These are phyloP conservation scores for Cotesia vestalis DNA, from an alignment of 1,140 invertebrate genomes.

Conservation along the genomic window DNA sequence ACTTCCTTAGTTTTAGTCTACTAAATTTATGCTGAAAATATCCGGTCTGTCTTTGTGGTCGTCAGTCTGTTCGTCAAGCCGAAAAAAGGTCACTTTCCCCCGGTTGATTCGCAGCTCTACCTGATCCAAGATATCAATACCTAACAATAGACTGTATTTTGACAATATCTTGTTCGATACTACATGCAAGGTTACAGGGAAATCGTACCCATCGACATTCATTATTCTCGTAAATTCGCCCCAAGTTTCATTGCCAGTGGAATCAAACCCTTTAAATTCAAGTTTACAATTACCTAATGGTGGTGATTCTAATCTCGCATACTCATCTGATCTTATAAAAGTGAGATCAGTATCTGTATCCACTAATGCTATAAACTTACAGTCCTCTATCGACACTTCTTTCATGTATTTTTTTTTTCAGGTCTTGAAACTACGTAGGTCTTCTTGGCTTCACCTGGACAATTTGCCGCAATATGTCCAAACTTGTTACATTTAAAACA, in stretches of 20 bases:
- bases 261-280: conserved; percentile 31
- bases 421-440: conserved; percentile 1
- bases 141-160: conserved; percentile 20
- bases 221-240: conserved; percentile 18
- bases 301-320: conserved; percentile 27
- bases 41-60: not conserved
- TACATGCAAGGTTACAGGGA: conserved; percentile 19
- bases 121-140: conserved; percentile 26
- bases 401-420: not conserved
- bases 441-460: not conserved
- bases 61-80: conserved; percentile 3
- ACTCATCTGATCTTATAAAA: conserved; percentile 33
- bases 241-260: conserved; percentile 23
- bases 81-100: conserved; percentile 10
- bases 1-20: conserved; percentile 8
- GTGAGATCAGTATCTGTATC: conserved; percentile 33
- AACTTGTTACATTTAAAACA: not conserved
- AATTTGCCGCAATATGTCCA: conserved; percentile 12
- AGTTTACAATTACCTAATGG: conserved; percentile 17
- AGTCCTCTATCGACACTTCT: conserved; percentile 7
- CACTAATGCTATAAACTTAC: conserved; percentile 20
- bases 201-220: conserved; percentile 21
- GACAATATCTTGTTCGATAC: conserved; percentile 23
- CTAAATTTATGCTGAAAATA: conserved; percentile 14
- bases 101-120: conserved; percentile 16